Conservation (phyloP, 2,888 invertebrate species). For the Eutolmus rufibarbis region DNA sequence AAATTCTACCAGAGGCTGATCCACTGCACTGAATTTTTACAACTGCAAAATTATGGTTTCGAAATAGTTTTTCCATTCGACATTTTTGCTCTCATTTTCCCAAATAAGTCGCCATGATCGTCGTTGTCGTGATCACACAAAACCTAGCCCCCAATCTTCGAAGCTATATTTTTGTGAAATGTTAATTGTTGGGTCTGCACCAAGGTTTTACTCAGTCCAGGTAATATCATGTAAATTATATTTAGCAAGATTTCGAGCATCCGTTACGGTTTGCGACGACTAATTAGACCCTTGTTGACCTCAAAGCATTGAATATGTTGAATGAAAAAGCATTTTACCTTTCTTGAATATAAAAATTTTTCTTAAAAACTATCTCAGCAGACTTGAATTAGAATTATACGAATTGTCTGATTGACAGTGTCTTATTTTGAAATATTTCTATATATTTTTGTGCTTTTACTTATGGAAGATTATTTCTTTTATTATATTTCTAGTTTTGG, state of each 20-base stretch:
- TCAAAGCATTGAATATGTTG: neutral
- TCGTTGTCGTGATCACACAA: neutral
- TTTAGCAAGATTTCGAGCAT: conserved; percentile 4
- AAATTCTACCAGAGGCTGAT: conserved; percentile 18
- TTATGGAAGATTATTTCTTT: neutral
- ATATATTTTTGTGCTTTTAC: neutral
- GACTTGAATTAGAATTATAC: neutral
- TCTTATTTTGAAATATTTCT: neutral
- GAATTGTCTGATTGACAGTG: neutral
- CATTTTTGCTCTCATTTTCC: neutral
- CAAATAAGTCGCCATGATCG: neutral
- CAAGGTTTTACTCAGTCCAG: neutral
- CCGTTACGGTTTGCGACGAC: neutral
- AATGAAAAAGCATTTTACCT: neutral
- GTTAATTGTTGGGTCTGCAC: neutral
- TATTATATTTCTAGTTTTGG: conserved; percentile 51
- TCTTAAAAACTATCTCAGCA: neutral
- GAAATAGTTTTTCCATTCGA: conserved; percentile 5
- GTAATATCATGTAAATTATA: conserved; percentile 27
- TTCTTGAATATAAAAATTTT: neutral
- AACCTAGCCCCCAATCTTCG: neutral
- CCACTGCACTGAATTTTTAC: neutral
- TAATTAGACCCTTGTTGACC: neutral
- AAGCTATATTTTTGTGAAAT: neutral
- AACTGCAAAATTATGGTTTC: neutral